Evolutionary conservation across 2,888 invertebrate genomes (phyloP), one percentile per base, ranked within the genome.

Genomic region (Hololepta plana): DNA sequence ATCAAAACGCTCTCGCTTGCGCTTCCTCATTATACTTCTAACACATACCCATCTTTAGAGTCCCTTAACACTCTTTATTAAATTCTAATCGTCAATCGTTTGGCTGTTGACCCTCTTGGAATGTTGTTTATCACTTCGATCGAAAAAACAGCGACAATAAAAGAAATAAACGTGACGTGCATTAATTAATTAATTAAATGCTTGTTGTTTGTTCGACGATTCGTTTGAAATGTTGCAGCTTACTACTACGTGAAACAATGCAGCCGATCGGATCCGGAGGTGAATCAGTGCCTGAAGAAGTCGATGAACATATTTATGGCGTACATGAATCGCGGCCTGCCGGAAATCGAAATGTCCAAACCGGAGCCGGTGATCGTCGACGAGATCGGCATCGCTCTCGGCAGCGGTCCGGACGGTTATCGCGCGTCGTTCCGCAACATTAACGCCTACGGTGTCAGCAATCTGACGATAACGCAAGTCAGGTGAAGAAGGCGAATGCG

Each of bases 321-420:
- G 28, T 67, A 72, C 41, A 65, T 82, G 42, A 8, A 27, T n/a
- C 57, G 67, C 32, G 84, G 84, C 36, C 67, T 80, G 35, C 76
- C 76, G 0, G 77, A 79, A 45, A 51, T 79, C 19, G 73, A 69
- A 22, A 62, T 76, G 23, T 62, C 60, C 41, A 67, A 72, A 58
- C 71, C 80, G 3, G 82, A 82, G 43, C 79, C 81, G 0, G 73
- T 82, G 29, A 54, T 77, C n/a, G 72, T 84, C 29, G 82, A 84
- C 46, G 80, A 84, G 51, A 67, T 84, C 31, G 73, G 79, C 16
- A 74, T 84, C 35, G 67, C 79, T 0, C 53, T 84, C 34, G 84
- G 84, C 22, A 69, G 64, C 13, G 82, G 82, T 0, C 79, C 82
- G 0, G 76, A 84, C 45, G 82, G 81, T 1, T 84, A 84, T 55